These are phyloP conservation scores for Atherinomorus stipes DNA, from an alignment of 2,113 vertebrate genomes.

Conservation along the genomic window DNA sequence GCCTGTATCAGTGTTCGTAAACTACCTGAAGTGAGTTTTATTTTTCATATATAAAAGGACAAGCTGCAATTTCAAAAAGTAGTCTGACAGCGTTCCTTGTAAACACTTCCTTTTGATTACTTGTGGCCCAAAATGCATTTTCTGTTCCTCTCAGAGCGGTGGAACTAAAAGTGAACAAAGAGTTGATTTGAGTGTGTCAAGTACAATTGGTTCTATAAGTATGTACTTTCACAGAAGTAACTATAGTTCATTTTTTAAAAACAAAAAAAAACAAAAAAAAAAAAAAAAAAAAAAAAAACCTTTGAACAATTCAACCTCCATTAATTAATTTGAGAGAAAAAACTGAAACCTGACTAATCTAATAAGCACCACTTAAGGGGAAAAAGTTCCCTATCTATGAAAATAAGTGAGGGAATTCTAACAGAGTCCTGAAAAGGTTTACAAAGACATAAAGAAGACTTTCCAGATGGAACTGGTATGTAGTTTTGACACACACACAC, in stretches of 20 bases:
- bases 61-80: slow-evolving; percentile 85
- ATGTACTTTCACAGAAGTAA: slow-evolving; percentile 87
- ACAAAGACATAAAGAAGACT: slow-evolving; percentile 56
- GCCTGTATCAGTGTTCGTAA: slow-evolving; percentile 87
- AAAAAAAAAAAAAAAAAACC: slow-evolving; percentile 36
- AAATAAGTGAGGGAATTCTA: slow-evolving; percentile 91
- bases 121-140: slow-evolving; percentile 74
- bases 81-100: slow-evolving; percentile 85
- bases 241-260: slow-evolving; percentile 82
- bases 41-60: slow-evolving; percentile 64
- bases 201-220: slow-evolving; percentile 80
- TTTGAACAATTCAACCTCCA: slow-evolving; percentile 58
- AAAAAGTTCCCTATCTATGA: slow-evolving; percentile 79
- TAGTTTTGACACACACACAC: slow-evolving; percentile 34
- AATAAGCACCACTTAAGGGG: slow-evolving; percentile 94
- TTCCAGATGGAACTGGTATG: slow-evolving; percentile 62
- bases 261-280: slow-evolving; percentile 31
- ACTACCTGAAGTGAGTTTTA: slow-evolving; percentile 87
- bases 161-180: slow-evolving; percentile 87
- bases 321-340: slow-evolving; percentile 54
- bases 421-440: slow-evolving; percentile 88
- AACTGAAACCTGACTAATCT: slow-evolving; percentile 90
- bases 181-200: slow-evolving; percentile 84
- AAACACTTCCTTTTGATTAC: slow-evolving; percentile 83
- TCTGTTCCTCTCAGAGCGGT: slow-evolving; percentile 63